Base-by-base conservation (phyloP, 1,140 invertebrate genomes). In the Seison nebaliae region DNA sequence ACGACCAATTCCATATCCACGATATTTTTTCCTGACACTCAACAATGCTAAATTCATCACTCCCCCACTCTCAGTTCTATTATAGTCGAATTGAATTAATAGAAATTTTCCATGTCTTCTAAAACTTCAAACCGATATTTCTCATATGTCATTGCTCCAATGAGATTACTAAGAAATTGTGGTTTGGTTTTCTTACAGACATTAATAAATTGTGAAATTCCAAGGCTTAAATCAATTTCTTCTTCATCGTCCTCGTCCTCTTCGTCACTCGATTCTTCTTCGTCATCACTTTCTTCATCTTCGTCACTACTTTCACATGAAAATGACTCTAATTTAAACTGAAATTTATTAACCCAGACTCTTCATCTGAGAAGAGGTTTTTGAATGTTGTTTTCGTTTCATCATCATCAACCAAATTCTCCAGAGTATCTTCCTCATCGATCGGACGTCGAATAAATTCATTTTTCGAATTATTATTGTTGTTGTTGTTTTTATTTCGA, bases 1-100 rank as follows among this genome's bases (percentile, higher is more conserved):
- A n/a, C 28, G 28, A 17, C 31, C 38, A 20, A 40, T 40, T 14
- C 23, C 28, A 20, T 15, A 28, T 14, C 38, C 38, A 24, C 38
- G 31, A 26, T 28, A 40, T 14, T 35, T 33, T 2, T 40, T 26
- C 12, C 38, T 21, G 6, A 33, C 30, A 11, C 17, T 18, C 4
- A 40, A 5, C 11, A 40, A 19, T 15, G 24, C 22, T 14, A 40
- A 20, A 22, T 40, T 31, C 21, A 40, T 19, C 1, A 40, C 14
- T 5, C 15, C 17, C 28, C 34, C 38, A 18, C 29, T 11, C 11
- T 23, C 5, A 23, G 11, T 6, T 23, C 38, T 29, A 28, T 24
- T 5, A 21, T 22, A 2, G 22, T 18, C 7, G 29, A 17, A n/a
- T 31, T 21, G 11, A 32, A 39, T 11, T 28, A 22, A 19, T 19